A percentile compares a stretch with the other conserved stretches of the same genome.
Evolutionary conservation across 2,888 invertebrate species (phyloP).

Genomic region (Pandemis cinnamomeana): DNA sequence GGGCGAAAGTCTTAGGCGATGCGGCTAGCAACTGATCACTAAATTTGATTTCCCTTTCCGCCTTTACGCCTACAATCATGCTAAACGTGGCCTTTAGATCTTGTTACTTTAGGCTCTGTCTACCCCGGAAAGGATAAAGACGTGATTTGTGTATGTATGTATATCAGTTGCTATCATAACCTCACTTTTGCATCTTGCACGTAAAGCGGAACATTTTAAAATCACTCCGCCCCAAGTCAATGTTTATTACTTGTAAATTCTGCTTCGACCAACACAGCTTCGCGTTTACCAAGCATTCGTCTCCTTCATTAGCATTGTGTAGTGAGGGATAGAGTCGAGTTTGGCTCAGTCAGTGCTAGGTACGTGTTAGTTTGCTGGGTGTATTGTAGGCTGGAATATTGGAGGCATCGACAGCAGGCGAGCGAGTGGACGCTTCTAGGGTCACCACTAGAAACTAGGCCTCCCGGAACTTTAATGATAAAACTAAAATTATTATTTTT

Average conservation of each 20-base stretch:
- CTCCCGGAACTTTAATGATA: background rate
- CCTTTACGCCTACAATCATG: no score
- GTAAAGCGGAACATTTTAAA: constrained; percentile 15
- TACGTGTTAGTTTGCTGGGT: constrained; percentile 33
- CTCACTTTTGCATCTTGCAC: background rate
- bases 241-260: constrained; percentile 39
- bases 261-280: constrained; percentile 21
- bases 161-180: background rate
- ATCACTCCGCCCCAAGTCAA: constrained; percentile 21
- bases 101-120: no score
- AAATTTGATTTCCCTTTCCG: no score
- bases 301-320: background rate
- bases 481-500: no score
- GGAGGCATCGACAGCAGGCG: constrained; percentile 55
- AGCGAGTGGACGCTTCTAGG: constrained; percentile 53
- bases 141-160: no score
- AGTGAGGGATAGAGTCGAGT: background rate
- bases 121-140: no score
- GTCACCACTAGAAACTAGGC: constrained; percentile 35
- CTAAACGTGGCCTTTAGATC: no score
- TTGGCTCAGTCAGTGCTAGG: background rate
- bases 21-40: no score
- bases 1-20: no score
- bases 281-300: background rate
- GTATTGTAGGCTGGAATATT: constrained; percentile 60